Evolutionary conservation across 2,113 vertebrate genomes (phyloP).

Genomic region (Dromaius novaehollandiae): DNA sequence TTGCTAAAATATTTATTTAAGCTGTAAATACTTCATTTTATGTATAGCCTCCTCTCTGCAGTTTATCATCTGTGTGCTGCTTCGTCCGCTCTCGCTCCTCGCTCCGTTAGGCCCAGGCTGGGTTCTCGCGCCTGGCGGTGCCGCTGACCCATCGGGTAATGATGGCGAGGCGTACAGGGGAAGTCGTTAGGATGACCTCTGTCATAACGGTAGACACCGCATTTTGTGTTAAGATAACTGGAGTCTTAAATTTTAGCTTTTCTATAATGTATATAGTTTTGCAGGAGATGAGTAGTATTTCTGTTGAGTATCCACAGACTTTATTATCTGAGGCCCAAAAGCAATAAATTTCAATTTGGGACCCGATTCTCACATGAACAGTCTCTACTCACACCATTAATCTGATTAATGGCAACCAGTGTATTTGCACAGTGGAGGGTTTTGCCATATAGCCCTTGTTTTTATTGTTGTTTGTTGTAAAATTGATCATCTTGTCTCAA

Average conservation of each 20-base stretch:
- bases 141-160: not conserved
- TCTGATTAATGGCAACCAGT: not conserved
- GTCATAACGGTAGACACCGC: not conserved
- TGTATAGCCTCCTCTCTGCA: no score
- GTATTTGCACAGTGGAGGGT: not conserved
- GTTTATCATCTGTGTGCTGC: no score
- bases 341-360: not conserved
- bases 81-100: no score
- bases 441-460: not conserved
- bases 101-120: no score
- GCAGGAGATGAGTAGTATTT: not conserved
- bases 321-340: not conserved
- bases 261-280: not conserved
- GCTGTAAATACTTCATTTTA: no score
- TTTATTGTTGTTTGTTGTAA: not conserved
- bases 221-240: no score
- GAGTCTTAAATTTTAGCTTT: not conserved
- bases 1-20: no score
- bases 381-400: not conserved
- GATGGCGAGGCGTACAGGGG: rapidly evolving
- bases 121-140: no score
- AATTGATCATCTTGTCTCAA: not conserved
- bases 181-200: not conserved
- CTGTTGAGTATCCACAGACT: not conserved
- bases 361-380: not conserved